A percentile compares a stretch with the other conserved stretches of the same genome.
phyloP scores from a whole-genome alignment of 2,888 invertebrate species.

The Oscheius sp. region DNA sequence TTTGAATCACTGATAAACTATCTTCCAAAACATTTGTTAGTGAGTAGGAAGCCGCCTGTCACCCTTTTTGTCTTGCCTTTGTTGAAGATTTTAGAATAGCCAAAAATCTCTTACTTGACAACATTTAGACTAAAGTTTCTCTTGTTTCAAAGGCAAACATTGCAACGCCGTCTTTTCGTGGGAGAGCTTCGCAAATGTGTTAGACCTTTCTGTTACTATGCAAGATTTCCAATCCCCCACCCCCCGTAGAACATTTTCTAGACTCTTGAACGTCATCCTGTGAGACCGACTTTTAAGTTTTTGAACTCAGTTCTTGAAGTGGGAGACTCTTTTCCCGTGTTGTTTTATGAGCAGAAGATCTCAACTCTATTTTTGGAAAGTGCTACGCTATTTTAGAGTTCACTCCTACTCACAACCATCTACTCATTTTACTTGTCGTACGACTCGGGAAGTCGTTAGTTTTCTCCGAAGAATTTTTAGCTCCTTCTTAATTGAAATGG shows the following conservation, averaged over 20 bases:
- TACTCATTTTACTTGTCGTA: no score
- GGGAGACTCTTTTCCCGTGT: no score
- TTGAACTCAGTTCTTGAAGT: no score
- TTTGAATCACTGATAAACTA: slow-evolving; percentile 25
- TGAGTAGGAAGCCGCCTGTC: slow-evolving; percentile 1
- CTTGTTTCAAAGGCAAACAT: slow-evolving; percentile 1
- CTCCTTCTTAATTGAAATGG: slow-evolving; percentile 32
- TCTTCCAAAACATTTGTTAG: neutral
- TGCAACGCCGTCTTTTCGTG: neutral
- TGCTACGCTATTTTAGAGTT: no score
- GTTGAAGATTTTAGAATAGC: neutral
- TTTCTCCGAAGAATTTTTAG: slow-evolving; percentile 5
- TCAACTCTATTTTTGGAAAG: no score
- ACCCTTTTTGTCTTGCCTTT: neutral
- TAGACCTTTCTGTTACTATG: no score
- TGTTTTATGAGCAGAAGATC: no score
- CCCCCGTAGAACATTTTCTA: no score
- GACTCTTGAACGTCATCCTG: no score
- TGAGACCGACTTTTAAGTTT: no score
- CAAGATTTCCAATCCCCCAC: no score
- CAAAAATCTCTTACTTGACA: neutral
- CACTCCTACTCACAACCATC: no score
- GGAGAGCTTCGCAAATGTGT: neutral
- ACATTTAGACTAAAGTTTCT: slow-evolving; percentile 12
- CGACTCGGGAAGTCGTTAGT: slow-evolving; percentile 10